These are phyloP conservation scores for Ceraclea dissimilis DNA, from an alignment of 2,888 invertebrate genomes.

Conservation along the genomic window DNA sequence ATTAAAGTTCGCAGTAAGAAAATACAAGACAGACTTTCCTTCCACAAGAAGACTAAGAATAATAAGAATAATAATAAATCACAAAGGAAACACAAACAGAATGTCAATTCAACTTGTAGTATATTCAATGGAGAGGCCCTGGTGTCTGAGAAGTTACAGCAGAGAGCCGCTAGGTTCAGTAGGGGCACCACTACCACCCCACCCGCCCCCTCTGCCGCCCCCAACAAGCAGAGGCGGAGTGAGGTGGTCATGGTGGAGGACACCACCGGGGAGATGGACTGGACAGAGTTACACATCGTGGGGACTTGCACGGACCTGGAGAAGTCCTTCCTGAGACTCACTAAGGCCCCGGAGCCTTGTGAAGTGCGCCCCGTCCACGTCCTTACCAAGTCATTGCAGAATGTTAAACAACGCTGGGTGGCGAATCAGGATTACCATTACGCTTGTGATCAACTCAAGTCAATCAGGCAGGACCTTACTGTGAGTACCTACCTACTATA, in stretches of 20 bases:
- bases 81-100: slow-evolving; percentile 33
- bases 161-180: slow-evolving; percentile 83
- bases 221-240: slow-evolving; percentile 30
- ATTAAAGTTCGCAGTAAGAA: slow-evolving; percentile 36
- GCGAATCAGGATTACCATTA: slow-evolving; percentile 90
- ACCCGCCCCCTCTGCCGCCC: slow-evolving; percentile 43
- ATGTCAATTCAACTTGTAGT: neutral
- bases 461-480: slow-evolving; percentile 96
- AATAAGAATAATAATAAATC: slow-evolving; percentile 11
- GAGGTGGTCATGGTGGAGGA: slow-evolving; percentile 47
- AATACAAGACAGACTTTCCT: slow-evolving; percentile 51
- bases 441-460: slow-evolving; percentile 97
- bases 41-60: slow-evolving; percentile 34
- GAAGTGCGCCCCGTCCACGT: slow-evolving; percentile 88
- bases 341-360: slow-evolving; percentile 88
- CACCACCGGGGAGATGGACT: slow-evolving; percentile 67
- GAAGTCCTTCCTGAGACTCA: slow-evolving; percentile 92
- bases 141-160: slow-evolving; percentile 68
- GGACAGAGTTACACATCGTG: slow-evolving; percentile 82
- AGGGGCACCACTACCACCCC: slow-evolving; percentile 33
- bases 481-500: slow-evolving; percentile 48
- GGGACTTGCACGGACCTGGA: slow-evolving; percentile 93
- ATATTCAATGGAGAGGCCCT: slow-evolving; percentile 59
- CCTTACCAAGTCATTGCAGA: slow-evolving; percentile 73
- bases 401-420: slow-evolving; percentile 89